A percentile compares a stretch with the other conserved stretches of the same genome.
phyloP scores from a whole-genome alignment of 1,140 invertebrate species.

The Euura lappo region DNA sequence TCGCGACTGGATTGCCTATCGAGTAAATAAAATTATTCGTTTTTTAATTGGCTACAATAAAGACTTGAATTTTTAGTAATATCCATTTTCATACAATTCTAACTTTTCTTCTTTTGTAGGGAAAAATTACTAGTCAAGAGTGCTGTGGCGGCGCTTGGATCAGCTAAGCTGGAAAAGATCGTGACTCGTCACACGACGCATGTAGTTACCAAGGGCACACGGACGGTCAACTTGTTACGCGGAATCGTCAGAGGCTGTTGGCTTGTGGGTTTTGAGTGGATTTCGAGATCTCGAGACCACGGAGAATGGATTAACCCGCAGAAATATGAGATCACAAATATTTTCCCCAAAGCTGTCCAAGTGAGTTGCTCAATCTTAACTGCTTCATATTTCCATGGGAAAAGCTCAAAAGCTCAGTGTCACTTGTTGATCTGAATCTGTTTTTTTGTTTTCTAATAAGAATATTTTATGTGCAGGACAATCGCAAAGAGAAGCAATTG shows the following conservation, averaged over 20 bases:
- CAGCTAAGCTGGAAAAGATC: slow-evolving; percentile 41
- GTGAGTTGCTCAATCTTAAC: slow-evolving; percentile 29
- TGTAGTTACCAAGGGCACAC: slow-evolving; percentile 52
- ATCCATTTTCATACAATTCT: neutral
- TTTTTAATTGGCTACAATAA: neutral
- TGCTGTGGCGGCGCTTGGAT: slow-evolving; percentile 42
- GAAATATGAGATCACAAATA: slow-evolving; percentile 50
- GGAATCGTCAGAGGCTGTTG: slow-evolving; percentile 60
- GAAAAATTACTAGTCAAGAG: slow-evolving; percentile 48
- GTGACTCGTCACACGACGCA: slow-evolving; percentile 55
- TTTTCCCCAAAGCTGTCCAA: slow-evolving; percentile 52
- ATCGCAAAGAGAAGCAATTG: slow-evolving; percentile 50
- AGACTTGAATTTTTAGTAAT: slow-evolving; percentile 9
- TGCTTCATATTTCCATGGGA: slow-evolving; percentile 4
- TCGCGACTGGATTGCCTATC: slow-evolving; percentile 45
- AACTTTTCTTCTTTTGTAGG: slow-evolving; percentile 33
- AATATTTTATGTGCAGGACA: slow-evolving; percentile 39
- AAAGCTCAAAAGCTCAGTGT: neutral
- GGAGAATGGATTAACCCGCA: slow-evolving; percentile 48
- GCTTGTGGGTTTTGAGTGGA: slow-evolving; percentile 56
- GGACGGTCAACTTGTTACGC: slow-evolving; percentile 58
- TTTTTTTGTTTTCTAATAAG: slow-evolving; percentile 6
- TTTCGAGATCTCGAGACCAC: slow-evolving; percentile 47
- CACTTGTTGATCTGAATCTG: slow-evolving; percentile 8
- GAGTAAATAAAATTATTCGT: slow-evolving; percentile 33